A percentile compares a stretch with the other conserved stretches of the same genome.
Evolutionary conservation across 2,888 invertebrate species (phyloP).

Genomic region (Rhopalosiphum nymphaeae): DNA sequence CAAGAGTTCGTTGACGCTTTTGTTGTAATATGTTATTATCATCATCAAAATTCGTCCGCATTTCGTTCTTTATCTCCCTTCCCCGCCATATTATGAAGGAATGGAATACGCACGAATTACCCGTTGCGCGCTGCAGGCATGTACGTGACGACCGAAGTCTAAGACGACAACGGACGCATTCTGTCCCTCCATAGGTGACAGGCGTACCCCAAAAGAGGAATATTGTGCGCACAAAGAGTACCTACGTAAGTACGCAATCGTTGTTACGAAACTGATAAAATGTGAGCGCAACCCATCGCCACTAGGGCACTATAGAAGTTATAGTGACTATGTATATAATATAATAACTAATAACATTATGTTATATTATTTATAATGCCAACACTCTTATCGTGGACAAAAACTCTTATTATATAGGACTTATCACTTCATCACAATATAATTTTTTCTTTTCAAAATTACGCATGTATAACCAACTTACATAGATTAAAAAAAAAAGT

Average conservation of each 20-base stretch:
- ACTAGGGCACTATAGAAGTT: too few species aligned
- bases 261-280: not conserved
- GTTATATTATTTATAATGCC: not conserved
- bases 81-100: not conserved
- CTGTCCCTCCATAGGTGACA: not conserved
- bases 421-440: not conserved
- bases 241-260: not conserved
- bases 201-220: not conserved
- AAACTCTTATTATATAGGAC: not conserved
- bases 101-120: not conserved
- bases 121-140: not conserved
- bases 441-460: not conserved
- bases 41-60: not conserved
- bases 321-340: too few species aligned
- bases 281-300: not conserved
- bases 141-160: constrained; percentile 20
- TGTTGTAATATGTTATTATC: constrained; percentile 2
- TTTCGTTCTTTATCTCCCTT: not conserved
- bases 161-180: not conserved
- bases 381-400: not conserved
- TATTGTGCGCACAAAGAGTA: not conserved
- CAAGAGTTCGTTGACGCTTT: constrained; percentile 59
- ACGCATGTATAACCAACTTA: not conserved
- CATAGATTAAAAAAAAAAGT: not conserved
- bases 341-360: not conserved